A percentile compares a stretch with the other conserved stretches of the same genome.
These are phyloP conservation scores for Carposina sasakii DNA, from an alignment of 1,140 invertebrate genomes.

Conservation along the genomic window DNA sequence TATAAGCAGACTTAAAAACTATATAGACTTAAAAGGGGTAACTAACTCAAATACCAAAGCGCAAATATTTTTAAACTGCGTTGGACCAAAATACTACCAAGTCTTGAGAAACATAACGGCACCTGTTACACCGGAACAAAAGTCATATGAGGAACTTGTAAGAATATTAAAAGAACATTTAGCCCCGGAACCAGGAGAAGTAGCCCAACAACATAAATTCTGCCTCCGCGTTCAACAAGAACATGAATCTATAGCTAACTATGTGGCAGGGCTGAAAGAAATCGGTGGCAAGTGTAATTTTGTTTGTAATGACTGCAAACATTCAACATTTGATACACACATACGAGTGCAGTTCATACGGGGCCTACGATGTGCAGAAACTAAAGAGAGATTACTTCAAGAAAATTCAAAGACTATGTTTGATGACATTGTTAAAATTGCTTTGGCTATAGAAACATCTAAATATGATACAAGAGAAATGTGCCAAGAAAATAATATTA, in stretches of 20 bases:
- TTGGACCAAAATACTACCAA: neutral
- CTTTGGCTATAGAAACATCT: neutral
- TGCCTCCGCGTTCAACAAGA: neutral
- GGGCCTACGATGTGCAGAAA: neutral
- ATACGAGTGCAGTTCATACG: neutral
- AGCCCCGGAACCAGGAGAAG: neutral
- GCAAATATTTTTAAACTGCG: neutral
- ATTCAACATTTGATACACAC: neutral
- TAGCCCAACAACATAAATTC: neutral
- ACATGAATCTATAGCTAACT: neutral
- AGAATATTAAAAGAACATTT: neutral
- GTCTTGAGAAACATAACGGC: neutral
- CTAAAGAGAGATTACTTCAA: neutral
- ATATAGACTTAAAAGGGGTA: neutral
- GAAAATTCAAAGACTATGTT: neutral
- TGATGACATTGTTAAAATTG: neutral
- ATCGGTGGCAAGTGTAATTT: neutral
- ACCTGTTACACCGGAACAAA: neutral
- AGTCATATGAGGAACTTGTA: neutral
- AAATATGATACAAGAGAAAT: neutral
- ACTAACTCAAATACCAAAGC: neutral
- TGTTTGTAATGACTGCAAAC: neutral
- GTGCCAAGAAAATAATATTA: neutral
- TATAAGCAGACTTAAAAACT: neutral
- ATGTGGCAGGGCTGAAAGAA: neutral